A percentile compares a stretch with the other conserved stretches of the same genome.
These are phyloP conservation scores for Pseudoatta argentina DNA, from an alignment of 1,140 invertebrate species.

Conservation along the genomic window DNA sequence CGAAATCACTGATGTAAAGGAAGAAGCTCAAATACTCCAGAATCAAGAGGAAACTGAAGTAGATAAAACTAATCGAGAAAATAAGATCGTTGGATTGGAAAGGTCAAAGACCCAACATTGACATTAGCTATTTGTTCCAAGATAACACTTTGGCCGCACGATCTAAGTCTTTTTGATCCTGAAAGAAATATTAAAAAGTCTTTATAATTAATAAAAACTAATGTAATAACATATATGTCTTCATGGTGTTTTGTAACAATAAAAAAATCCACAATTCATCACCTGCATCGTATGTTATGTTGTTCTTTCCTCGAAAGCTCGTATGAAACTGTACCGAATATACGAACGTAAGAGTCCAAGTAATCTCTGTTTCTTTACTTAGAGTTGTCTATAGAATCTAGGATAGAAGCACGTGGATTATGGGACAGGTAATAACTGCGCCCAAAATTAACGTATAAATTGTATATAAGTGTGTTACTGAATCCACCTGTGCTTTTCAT, in stretches of 20 bases:
- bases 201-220: not conserved
- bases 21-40: conserved; percentile 79
- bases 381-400: conserved; percentile 41
- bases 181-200: not conserved
- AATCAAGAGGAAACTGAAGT: conserved; percentile 77
- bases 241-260: not conserved
- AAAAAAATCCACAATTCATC: not conserved
- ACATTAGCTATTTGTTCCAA: conserved; percentile 77
- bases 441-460: conserved; percentile 47
- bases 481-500: conserved; percentile 16
- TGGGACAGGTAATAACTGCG: not conserved
- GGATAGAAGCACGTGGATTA: not conserved
- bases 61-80: conserved; percentile 75
- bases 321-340: conserved; percentile 11
- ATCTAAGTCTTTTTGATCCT: conserved; percentile 77
- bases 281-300: not conserved
- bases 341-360: not conserved
- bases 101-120: conserved; percentile 79
- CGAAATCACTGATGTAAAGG: conserved; percentile 76
- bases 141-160: conserved; percentile 71
- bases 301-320: conserved; percentile 30
- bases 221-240: not conserved
- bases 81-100: conserved; percentile 67
- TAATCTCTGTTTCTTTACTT: conserved; percentile 19
- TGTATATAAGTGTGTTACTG: conserved; percentile 34